Percentiles rank a stretch among this genome's conserved stretches.
phyloP scores from a whole-genome alignment of 2,797 vertebrate genomes.

The Dallia pectoralis region DNA sequence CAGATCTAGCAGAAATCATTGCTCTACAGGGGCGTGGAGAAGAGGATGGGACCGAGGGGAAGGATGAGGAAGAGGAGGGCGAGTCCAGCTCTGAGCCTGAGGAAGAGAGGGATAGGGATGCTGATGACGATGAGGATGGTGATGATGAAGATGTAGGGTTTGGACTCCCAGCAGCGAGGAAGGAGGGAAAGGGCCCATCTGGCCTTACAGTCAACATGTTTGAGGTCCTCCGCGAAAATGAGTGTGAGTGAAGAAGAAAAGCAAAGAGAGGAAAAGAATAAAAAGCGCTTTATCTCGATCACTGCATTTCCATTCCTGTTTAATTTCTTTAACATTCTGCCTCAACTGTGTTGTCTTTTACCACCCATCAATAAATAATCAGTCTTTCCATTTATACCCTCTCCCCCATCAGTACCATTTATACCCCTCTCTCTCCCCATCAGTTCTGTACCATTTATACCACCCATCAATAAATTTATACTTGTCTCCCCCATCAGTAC shows the following conservation, averaged over 20 bases:
- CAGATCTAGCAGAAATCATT: slow-evolving; percentile 78
- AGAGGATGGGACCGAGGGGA: slow-evolving; percentile 56
- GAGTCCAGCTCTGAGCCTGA: slow-evolving; percentile 87
- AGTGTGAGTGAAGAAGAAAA: slow-evolving; percentile 67
- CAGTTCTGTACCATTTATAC: too few species aligned
- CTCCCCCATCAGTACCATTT: not conserved
- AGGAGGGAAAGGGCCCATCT: slow-evolving; percentile 29
- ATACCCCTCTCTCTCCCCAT: not conserved
- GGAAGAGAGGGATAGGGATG: slow-evolving; percentile 82
- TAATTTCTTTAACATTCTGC: not conserved
- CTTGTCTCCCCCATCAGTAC: not conserved
- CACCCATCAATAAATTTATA: not conserved
- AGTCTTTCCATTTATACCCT: too few species aligned
- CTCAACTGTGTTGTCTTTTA: not conserved
- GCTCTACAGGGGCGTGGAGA: slow-evolving; percentile 73
- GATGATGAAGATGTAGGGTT: slow-evolving; percentile 76
- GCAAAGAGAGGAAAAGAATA: not conserved
- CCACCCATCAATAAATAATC: not conserved
- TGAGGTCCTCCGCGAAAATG: slow-evolving; percentile 72
- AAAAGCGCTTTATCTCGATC: slow-evolving; percentile 13
- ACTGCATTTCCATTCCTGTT: slow-evolving; percentile 5
- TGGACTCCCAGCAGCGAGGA: slow-evolving; percentile 31
- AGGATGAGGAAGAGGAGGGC: slow-evolving; percentile 73
- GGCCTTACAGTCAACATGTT: slow-evolving; percentile 75
- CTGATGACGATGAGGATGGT: slow-evolving; percentile 80